Evolutionary conservation across 1,140 invertebrate genomes (phyloP), one percentile per base, ranked within the genome.

Genomic region (Leptinotarsa defecta): DNA sequence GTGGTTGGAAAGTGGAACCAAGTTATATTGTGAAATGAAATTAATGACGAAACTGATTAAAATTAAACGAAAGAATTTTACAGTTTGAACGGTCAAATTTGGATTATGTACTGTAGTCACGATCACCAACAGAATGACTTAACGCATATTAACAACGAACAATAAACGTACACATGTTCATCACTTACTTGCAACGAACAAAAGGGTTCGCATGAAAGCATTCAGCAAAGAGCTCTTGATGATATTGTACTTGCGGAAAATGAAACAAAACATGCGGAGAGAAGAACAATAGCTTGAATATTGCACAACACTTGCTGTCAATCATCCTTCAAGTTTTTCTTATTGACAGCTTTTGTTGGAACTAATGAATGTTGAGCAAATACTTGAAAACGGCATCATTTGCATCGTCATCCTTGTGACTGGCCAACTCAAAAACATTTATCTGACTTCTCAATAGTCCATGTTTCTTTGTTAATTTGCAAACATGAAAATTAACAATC

Each of bases 291-390:
- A 57, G 52, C 52, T 19, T 17, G 52, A 57, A 57, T 57, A 57
- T 57, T 57, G n/a, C 52, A 57, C 15, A 57, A 57, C 52, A 57
- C 52, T 57, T 19, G 52, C 15, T 57, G 52, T 57, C 52, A 57
- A 57, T 57, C 52, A 57, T 57, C n/a, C 52, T 57, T 57, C 52
- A 13, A 19, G 15, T 17, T 57, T 57, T 57, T 57, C 52, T 57
- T 57, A 57, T 19, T 57, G 52, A 57, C 13, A 57, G 52, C 52
- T 57, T 19, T 57, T 57, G 52, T 57, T 11, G 52, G 52, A 57
- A 57, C 52, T 57, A 57, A 57, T 57, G 52, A 57, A 15, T 57
- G 52, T 57, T 57, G n/a, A 19, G 52, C n/a, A 57, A 57, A 57
- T 19, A 57, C 52, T 57, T 57, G 52, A 57, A 19, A n/a, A 57